Evolutionary conservation across 1,140 invertebrate genomes (phyloP), one percentile per base, ranked within the genome.

Genomic region (Aphelenchoides besseyi): DNA sequence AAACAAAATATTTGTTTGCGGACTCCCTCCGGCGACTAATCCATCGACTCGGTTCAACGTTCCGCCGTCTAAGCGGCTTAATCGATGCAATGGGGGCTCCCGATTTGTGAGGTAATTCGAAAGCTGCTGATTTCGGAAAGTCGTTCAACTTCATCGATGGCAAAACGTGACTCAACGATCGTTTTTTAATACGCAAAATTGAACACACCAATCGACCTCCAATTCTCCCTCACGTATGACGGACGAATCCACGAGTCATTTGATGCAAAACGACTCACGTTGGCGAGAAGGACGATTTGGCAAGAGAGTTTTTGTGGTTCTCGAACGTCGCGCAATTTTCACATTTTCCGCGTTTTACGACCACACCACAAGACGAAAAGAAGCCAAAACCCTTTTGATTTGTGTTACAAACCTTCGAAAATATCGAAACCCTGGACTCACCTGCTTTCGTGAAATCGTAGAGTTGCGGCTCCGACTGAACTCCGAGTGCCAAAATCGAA

Each of bases 231-330:
- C 41, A 23, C 23, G 12, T 23, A 48, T 23, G 41, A 48, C 41
- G 41, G 41, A 48, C 41, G 41, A 48, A 12, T 48, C n/a, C 41
- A 48, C 41, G 41, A 48, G 41, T 48, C 41, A 48, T 48, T 48
- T 48, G 41, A 23, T 48, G n/a, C n/a, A n/a, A n/a, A n/a, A n/a
- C n/a, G n/a, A n/a, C n/a, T 48, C 41, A 48, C 41, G 41, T 48
- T 16, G 12, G 41, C 41, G 41, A n/a, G n/a, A n/a, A n/a, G n/a
- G n/a, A 23, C 41, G 41, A 23, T 23, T 48, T 48, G 41, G 41
- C 41, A 48, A 48, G 41, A 48, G 12, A 23, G 41, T 23, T 23
- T 12, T 23, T 23, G 41, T 48, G 12, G 41, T 48, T 48, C 41
- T 48, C 41, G 41, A 48, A 12, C 41, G n/a, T n/a, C n/a, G n/a